Conservation (phyloP, 2,888 invertebrate genomes). For the Metalampra italica region DNA sequence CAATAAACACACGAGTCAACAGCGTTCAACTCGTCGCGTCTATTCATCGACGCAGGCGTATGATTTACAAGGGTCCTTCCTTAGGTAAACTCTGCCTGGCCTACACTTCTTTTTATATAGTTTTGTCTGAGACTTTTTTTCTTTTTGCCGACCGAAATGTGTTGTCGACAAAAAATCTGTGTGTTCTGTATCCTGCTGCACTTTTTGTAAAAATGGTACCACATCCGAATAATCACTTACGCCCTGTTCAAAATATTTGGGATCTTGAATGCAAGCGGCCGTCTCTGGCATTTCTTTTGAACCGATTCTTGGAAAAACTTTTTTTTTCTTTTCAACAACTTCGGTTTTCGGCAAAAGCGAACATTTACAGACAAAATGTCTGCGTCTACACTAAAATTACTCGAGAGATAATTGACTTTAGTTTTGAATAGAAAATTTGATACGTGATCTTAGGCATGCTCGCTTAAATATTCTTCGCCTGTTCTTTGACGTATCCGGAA, state of each 20-base stretch:
- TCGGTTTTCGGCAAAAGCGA: slow-evolving; percentile 33
- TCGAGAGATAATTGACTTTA: slow-evolving; percentile 9
- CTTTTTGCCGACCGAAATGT: slow-evolving; percentile 69
- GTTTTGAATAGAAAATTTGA: slow-evolving; percentile 6
- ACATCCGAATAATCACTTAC: slow-evolving; percentile 78
- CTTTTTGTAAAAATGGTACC: slow-evolving; percentile 73
- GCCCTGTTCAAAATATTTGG: slow-evolving; percentile 75
- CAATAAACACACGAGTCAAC: slow-evolving; percentile 74
- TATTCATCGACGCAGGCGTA: slow-evolving; percentile 69
- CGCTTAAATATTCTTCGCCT: slow-evolving; percentile 22
- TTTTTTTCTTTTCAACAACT: slow-evolving; percentile 40
- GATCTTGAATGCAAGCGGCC: slow-evolving; percentile 60
- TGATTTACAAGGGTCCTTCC: slow-evolving; percentile 78
- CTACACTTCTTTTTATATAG: slow-evolving; percentile 75
- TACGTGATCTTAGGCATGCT: slow-evolving; percentile 6
- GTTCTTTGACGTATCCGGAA: slow-evolving; percentile 35
- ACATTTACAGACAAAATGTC: slow-evolving; percentile 33
- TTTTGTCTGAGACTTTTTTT: slow-evolving; percentile 71
- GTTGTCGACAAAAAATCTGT: slow-evolving; percentile 66
- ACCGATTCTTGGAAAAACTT: slow-evolving; percentile 57
- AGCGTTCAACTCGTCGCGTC: slow-evolving; percentile 61
- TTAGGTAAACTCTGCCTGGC: slow-evolving; percentile 74
- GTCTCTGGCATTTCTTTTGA: slow-evolving; percentile 59
- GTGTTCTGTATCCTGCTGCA: slow-evolving; percentile 73
- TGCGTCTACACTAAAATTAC: slow-evolving; percentile 25